Conservation (phyloP, 37 sponge, comb jelly and placozoan species). For the Dysidea cf. avara region DNA sequence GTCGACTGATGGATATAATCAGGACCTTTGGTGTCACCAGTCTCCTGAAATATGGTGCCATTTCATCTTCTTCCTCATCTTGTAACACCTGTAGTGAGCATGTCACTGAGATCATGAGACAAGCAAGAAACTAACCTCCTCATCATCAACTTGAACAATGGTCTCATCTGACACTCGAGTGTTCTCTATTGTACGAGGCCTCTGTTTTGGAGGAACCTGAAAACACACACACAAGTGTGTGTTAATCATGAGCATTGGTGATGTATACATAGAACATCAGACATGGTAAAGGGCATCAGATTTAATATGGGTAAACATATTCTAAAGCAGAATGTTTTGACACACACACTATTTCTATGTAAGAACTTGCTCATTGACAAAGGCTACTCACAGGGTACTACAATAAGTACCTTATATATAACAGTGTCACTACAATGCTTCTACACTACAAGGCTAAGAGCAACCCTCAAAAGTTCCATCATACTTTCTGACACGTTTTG, state of each 20-base stretch:
- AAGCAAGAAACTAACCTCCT: constrained; percentile 49
- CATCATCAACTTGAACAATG: constrained; percentile 74
- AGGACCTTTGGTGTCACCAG: constrained; percentile 76
- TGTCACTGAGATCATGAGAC: background rate
- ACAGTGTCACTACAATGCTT: no score
- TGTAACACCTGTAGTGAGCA: constrained; percentile 47
- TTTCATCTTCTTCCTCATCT: constrained; percentile 89
- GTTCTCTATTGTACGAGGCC: constrained; percentile 87
- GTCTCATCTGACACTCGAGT: constrained; percentile 82
- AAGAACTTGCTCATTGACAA: background rate
- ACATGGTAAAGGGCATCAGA: background rate
- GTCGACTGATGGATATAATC: constrained; percentile 63
- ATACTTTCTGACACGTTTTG: no score
- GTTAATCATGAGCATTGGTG: background rate
- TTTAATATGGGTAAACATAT: no score
- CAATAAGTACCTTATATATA: no score
- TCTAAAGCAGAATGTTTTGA: background rate
- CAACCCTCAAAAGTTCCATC: no score
- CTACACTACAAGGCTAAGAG: no score
- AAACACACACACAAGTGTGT: background rate
- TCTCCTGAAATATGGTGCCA: constrained; percentile 82
- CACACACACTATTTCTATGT: background rate
- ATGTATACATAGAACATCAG: background rate
- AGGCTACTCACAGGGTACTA: background rate
- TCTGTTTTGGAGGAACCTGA: constrained; percentile 74